Percentiles rank a stretch among this genome's conserved stretches.
Conservation (phyloP, 2,797 vertebrate species). For the Lemur catta region DNA sequence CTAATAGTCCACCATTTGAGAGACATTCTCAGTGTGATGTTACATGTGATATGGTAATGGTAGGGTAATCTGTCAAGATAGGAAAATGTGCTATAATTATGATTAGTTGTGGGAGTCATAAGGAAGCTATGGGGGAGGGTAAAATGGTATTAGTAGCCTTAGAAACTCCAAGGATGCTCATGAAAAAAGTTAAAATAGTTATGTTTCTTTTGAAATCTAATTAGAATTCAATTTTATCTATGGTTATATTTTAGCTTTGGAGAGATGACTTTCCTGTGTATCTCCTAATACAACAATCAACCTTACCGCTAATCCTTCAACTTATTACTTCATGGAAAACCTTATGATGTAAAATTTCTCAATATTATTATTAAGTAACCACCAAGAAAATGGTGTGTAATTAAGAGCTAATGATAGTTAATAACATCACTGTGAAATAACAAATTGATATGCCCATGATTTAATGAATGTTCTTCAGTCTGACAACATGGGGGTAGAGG, state of each 20-base stretch:
- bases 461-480: not conserved
- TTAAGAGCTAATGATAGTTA: not conserved
- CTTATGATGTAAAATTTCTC: not conserved
- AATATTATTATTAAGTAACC: constrained; percentile 10
- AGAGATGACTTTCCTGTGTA: not conserved
- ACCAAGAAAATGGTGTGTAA: not conserved
- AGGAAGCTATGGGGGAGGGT: not conserved
- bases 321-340: not conserved
- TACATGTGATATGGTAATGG: not conserved
- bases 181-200: not conserved
- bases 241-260: not conserved
- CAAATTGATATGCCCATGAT: not conserved
- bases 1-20: not conserved
- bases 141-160: not conserved
- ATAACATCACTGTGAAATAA: not conserved
- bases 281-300: not conserved
- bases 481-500: not conserved
- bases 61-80: not conserved
- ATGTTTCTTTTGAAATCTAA: not conserved
- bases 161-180: not conserved
- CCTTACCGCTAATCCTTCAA: not conserved
- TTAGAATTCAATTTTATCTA: constrained; percentile 29
- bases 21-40: not conserved
- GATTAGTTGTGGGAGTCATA: not conserved
- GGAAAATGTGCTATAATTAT: not conserved